Evolutionary conservation across 2,797 vertebrate species (phyloP), one percentile per base, ranked within the genome.

Genomic region (Sylvilagus floridanus): DNA sequence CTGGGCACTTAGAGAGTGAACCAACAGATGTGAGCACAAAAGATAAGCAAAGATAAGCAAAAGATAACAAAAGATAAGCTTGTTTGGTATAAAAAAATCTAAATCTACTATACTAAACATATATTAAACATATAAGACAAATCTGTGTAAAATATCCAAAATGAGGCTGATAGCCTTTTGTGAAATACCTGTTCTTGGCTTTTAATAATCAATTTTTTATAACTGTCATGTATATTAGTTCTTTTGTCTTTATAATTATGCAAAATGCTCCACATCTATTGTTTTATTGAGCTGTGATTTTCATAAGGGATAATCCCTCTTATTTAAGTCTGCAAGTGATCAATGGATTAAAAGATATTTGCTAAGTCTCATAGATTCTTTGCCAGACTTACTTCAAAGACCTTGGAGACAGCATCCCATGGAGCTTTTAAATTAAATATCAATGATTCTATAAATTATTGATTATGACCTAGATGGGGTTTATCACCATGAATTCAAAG

Each of bases 381-480:
- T 89, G 26, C 28, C 65, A 83, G 35, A 88, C 32, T 91, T 88
- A 91, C 66, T 86, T 93, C 54, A 86, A 85, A 95, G 35, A 75
- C 13, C 35, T 88, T 75, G 88, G 30, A 93, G 3, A 92, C 71
- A 85, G 66, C 0, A 76, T 86, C 9, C 22, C 12, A 71, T n/a
- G 17, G 75, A 83, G 13, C 4, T 72, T 84, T 93, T 91, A 89
- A 95, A 92, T 96, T 92, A 91, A 94, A 75, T 94, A 93, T 89
- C 54, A 91, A 62, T 96, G 63, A 4, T 72, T 84, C 30, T 79
- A 32, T 89, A 91, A 91, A 94, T 84, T 93, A 91, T 88, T 91
- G 60, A 86, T 79, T 93, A 66, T 52, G 35, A 50, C 7, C 26
- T 68, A 72, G 7, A 68, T 91, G 37, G 89, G 47, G 5, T 69